phyloP scores from a whole-genome alignment of 2,797 vertebrate species.

The Parotocinclus haroldoi region DNA sequence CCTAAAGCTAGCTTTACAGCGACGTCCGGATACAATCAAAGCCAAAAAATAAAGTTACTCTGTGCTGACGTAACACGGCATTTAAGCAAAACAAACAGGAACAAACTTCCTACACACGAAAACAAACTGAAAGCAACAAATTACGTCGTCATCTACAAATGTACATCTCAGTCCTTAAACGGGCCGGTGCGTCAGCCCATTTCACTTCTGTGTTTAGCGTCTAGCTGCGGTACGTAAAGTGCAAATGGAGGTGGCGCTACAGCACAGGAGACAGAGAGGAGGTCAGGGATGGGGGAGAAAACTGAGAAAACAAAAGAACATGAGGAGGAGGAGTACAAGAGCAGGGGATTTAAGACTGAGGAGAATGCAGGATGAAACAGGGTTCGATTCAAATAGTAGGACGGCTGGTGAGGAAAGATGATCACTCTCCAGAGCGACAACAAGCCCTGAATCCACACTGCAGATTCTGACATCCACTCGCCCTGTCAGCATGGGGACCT shows the following conservation, averaged over 20 bases:
- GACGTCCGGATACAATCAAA: neutral
- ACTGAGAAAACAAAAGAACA: neutral
- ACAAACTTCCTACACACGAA: neutral
- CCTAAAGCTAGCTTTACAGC: constrained; percentile 12
- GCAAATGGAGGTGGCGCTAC: constrained; percentile 17
- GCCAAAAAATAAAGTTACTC: neutral
- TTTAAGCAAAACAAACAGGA: neutral
- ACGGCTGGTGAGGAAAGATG: constrained; percentile 59
- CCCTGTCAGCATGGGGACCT: constrained; percentile 96
- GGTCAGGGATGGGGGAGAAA: neutral
- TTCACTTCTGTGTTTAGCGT: neutral
- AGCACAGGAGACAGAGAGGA: neutral
- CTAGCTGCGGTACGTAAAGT: constrained; percentile 14
- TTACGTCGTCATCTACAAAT: constrained; percentile 21
- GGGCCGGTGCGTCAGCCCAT: neutral
- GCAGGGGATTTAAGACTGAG: neutral
- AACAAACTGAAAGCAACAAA: constrained; percentile 11
- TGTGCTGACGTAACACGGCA: neutral
- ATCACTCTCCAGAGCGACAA: constrained; percentile 97
- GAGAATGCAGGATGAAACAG: too few species aligned
- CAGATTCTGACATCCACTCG: constrained; percentile 99
- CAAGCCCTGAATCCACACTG: constrained; percentile 98
- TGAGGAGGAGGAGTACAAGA: neutral
- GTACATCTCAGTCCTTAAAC: constrained; percentile 12
- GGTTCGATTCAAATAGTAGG: constrained; percentile 27